phyloP scores from a whole-genome alignment of 2,797 vertebrate genomes.

The Mormyrops boulengeri region DNA sequence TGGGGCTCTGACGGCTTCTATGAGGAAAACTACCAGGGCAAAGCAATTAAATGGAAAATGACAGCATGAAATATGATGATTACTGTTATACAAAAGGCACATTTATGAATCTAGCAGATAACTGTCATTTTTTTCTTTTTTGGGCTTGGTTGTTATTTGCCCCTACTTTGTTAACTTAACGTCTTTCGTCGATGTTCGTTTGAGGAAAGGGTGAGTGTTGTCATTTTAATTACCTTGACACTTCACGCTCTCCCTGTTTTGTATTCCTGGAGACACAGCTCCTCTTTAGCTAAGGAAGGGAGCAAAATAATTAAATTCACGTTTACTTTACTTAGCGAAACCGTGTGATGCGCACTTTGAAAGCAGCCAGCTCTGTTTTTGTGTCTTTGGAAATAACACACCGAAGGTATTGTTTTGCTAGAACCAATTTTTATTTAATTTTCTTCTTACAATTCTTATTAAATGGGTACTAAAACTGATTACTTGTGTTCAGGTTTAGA shows the following conservation, averaged over 20 bases:
- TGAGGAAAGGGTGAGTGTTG: slow-evolving; percentile 60
- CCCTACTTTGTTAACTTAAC: slow-evolving; percentile 76
- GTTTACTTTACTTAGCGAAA: background rate
- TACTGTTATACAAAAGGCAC: slow-evolving; percentile 80
- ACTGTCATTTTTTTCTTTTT: slow-evolving; percentile 69
- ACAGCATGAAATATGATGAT: slow-evolving; percentile 93
- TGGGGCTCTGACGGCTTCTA: slow-evolving; percentile 76
- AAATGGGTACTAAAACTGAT: background rate
- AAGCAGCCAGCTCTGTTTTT: background rate
- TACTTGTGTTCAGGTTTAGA: background rate
- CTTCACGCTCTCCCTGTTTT: slow-evolving; percentile 56
- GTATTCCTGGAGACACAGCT: slow-evolving; percentile 46
- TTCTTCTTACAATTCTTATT: background rate
- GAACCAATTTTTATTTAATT: background rate
- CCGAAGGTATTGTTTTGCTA: background rate
- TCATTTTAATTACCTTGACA: slow-evolving; percentile 65
- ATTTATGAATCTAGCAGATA: slow-evolving; percentile 87
- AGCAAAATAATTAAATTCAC: slow-evolving; percentile 29
- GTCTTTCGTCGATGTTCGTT: slow-evolving; percentile 61
- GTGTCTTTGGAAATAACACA: background rate
- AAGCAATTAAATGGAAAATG: slow-evolving; percentile 89
- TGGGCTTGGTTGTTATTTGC: slow-evolving; percentile 58
- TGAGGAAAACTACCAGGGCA: slow-evolving; percentile 75
- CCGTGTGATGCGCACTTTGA: background rate
- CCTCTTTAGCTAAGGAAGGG: slow-evolving; percentile 50